Conservation (phyloP, 2,113 vertebrate species). For the Lampris megalopsis region DNA sequence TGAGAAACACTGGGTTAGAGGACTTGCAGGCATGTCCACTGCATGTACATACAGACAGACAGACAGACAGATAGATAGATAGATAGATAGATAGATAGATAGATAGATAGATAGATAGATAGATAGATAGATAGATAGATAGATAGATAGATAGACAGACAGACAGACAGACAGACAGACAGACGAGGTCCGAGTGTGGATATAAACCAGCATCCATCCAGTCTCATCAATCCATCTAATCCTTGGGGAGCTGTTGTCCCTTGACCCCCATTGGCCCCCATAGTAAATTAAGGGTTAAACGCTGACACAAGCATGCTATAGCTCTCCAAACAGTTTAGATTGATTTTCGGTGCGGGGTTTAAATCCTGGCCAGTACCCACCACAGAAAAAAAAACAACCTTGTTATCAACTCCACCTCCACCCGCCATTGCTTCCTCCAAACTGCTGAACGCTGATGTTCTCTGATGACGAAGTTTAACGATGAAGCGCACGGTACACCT, state of each 20-base stretch:
- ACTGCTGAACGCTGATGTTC: conserved; percentile 66
- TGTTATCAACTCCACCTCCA: conserved; percentile 24
- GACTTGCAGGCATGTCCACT: no score
- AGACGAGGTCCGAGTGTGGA: not conserved
- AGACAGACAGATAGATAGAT: no score
- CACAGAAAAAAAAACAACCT: not conserved
- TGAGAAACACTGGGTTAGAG: no score
- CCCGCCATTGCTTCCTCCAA: conserved; percentile 9
- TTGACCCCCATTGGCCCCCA: not conserved
- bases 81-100: no score
- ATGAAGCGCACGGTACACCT: conserved; percentile 55
- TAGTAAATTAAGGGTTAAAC: not conserved
- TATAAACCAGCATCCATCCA: not conserved
- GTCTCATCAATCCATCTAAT: no score
- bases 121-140: no score
- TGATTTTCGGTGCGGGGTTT: not conserved
- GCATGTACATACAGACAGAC: no score
- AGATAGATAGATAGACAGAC: no score
- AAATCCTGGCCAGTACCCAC: not conserved
- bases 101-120: no score
- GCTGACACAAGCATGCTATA: not conserved
- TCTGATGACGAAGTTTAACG: conserved; percentile 62
- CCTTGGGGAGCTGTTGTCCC: not conserved
- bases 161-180: not conserved
- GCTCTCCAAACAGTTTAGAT: not conserved